Base-by-base conservation (phyloP, 2,888 invertebrate genomes). In the Rapana venosa region DNA sequence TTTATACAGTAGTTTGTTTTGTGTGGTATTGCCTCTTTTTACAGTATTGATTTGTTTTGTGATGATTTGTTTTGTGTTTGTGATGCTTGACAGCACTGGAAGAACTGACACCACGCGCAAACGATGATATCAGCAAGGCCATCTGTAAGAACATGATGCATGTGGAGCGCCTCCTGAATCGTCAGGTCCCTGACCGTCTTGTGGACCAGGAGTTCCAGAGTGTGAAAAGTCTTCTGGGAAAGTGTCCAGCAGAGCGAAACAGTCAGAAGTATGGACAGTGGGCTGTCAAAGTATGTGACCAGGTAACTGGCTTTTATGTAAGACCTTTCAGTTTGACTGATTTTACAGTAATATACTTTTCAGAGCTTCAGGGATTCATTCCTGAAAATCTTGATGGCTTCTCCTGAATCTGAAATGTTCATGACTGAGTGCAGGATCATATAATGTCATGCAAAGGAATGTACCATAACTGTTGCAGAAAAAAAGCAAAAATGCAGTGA, bases 221-320 rank as follows among this genome's bases (percentile, higher is more conserved):
- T 11, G 87, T 92, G 35, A 30, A 30, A 20, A 66, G 32, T 4
- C 58, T 91, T 35, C 85, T 91, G 87, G 87, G 61, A 26, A 87
- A 77, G 36, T 30, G 36, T 13, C 92, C 92, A 26, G 77, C 32
- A 17, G 66, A 91, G 74, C 87, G 85, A 22, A 90, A 89, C 32
- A 87, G 83, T 20, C 92, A 91, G 87, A 85, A 90, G 32, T 92
- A 92, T 87, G 91, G 91, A 30, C 92, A 92, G 87, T 92, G 92
- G 92, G 90, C 92, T 15, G 91, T 92, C 32, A 32, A 89, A 32
- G 77, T 91, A 35, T 83, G 61, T 66, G 70, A 83, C 66, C 87
- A 66, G 87, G 79, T 77, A 61, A 66, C 66, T 66, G 83, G 17
- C 13, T 74, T 30, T 74, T n/a, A 26, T 66, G 66, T 66, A 22